A percentile compares a stretch with the other conserved stretches of the same genome.
Evolutionary conservation across 2,888 invertebrate species (phyloP).

Genomic region (Drosophila formosana): DNA sequence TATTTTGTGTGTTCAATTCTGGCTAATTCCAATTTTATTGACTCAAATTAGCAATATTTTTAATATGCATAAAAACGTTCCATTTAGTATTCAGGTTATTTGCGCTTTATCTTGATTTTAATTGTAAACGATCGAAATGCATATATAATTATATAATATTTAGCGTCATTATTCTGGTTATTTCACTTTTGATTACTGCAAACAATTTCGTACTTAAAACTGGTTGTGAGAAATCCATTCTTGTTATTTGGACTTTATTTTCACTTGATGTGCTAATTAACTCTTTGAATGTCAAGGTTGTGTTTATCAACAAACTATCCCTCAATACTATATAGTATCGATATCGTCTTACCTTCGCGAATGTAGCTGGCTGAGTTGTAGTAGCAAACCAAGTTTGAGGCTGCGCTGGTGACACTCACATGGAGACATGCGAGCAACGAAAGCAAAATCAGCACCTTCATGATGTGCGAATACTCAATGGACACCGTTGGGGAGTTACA

Average conservation of each 20-base stretch:
- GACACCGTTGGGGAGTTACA: slow-evolving; percentile 24
- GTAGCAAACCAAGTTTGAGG: slow-evolving; percentile 81
- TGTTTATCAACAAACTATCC: background rate
- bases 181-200: background rate
- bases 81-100: background rate
- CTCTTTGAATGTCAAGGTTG: background rate
- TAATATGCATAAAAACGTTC: background rate
- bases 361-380: slow-evolving; percentile 82
- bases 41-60: background rate
- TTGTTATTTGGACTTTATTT: background rate
- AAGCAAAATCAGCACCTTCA: slow-evolving; percentile 65
- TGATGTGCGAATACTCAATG: slow-evolving; percentile 30
- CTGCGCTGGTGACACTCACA: slow-evolving; percentile 55
- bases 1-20: background rate
- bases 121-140: background rate
- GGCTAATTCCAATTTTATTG: background rate
- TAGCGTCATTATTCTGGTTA: background rate
- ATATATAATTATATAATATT: background rate
- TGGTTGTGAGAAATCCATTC: background rate
- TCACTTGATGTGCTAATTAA: background rate
- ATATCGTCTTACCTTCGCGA: slow-evolving; percentile 80
- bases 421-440: slow-evolving; percentile 60
- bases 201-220: background rate
- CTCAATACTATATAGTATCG: background rate
- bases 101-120: background rate